phyloP scores from a whole-genome alignment of 2,888 invertebrate species.

The Drosophila anomelani region DNA sequence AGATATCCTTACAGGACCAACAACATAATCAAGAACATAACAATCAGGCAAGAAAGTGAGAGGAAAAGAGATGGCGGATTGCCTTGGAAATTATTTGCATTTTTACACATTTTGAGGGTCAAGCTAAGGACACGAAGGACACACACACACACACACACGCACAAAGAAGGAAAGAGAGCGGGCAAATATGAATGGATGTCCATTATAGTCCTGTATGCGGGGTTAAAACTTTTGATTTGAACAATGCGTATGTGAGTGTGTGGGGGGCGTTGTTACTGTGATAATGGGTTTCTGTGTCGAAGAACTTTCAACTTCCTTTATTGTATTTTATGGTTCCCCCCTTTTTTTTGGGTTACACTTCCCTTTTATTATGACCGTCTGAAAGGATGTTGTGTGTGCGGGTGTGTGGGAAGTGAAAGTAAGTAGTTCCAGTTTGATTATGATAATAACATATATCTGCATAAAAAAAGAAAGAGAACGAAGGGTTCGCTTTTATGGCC shows the following conservation, averaged over 20 bases:
- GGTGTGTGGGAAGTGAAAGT: conserved; percentile 34
- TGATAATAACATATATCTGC: conserved; percentile 68
- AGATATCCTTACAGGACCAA: conserved; percentile 30
- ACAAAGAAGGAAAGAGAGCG: conserved; percentile 8
- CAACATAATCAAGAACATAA: conserved; percentile 78
- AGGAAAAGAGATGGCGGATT: conserved; percentile 24
- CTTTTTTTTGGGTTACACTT: conserved; percentile 41
- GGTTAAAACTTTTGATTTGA: conserved; percentile 71
- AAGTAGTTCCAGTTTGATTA: conserved; percentile 60
- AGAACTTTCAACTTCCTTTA: conserved; percentile 80
- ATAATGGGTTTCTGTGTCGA: conserved; percentile 81
- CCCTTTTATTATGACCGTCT: conserved; percentile 28
- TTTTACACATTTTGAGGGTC: conserved; percentile 81
- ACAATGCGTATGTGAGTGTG: conserved; percentile 26
- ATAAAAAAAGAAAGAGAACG: conserved; percentile 9
- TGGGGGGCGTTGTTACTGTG: conserved; percentile 66
- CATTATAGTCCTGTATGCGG: conserved; percentile 60
- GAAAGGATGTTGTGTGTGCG: conserved; percentile 3
- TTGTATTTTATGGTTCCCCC: conserved; percentile 75
- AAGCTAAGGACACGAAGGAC: conserved; percentile 65
- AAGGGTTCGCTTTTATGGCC: conserved; percentile 43
- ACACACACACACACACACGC: conserved; percentile 15
- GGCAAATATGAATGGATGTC: conserved; percentile 73
- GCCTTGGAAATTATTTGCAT: conserved; percentile 74
- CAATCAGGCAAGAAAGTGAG: conserved; percentile 67